Conservation (phyloP, 2,113 vertebrate species). For the Mirounga angustirostris region DNA sequence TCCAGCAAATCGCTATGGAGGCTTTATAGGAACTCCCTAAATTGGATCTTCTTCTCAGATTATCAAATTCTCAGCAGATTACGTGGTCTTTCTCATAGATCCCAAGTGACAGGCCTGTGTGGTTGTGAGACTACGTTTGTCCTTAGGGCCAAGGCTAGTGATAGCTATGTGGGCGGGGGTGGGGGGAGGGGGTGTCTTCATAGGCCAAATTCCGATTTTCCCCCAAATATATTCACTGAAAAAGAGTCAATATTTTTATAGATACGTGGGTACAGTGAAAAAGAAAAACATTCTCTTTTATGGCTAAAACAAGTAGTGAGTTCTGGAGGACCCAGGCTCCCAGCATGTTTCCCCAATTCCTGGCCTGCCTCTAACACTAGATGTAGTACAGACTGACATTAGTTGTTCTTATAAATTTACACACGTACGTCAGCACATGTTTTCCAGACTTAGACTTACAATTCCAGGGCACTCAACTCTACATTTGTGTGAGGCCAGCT, state of each 20-base stretch:
- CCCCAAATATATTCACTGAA: neutral
- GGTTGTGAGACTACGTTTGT: neutral
- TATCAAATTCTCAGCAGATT: slow-evolving; percentile 5
- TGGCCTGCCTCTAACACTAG: neutral
- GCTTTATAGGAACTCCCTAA: neutral
- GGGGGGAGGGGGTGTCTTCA: neutral
- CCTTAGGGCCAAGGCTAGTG: neutral
- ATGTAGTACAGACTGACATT: neutral
- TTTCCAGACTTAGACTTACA: neutral
- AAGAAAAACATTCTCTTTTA: neutral
- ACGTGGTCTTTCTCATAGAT: neutral
- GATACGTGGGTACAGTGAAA: neutral
- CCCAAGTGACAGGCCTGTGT: neutral
- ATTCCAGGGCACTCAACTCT: neutral
- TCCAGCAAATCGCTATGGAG: neutral
- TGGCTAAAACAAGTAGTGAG: neutral
- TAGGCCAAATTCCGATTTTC: neutral
- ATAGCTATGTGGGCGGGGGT: neutral
- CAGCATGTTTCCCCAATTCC: neutral
- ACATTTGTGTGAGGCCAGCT: too few relatives aligned
- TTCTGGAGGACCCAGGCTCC: neutral
- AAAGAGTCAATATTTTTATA: neutral
- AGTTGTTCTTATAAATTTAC: neutral
- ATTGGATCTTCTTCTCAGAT: neutral
- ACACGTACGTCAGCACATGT: neutral